Evolutionary conservation across 1,140 invertebrate species (phyloP).

Genomic region (Drosophila grimshawi): DNA sequence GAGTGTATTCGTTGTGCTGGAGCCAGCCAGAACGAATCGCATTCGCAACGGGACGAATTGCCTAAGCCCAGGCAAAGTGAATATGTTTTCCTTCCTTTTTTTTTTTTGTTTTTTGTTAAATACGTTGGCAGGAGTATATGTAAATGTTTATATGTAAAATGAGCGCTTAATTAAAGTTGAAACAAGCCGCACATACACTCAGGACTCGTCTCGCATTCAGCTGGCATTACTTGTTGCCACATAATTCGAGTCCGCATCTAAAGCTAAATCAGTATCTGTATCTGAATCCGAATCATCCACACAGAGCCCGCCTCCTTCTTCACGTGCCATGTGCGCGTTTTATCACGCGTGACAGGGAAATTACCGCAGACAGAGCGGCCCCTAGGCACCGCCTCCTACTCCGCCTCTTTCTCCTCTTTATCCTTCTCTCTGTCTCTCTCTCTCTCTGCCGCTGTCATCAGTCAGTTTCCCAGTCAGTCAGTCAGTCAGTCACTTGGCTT

Average conservation of each 20-base stretch:
- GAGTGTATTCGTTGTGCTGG: constrained; percentile 5
- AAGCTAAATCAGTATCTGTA: too few species aligned
- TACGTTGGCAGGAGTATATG: not conserved
- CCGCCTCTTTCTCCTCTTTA: not conserved
- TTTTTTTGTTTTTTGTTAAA: constrained; percentile 40
- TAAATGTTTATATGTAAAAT: constrained; percentile 5
- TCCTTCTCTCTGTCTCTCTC: not conserved
- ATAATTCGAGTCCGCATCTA: not conserved
- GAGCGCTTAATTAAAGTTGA: constrained; percentile 74
- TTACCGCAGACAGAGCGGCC: constrained; percentile 45
- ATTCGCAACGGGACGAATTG: constrained; percentile 66
- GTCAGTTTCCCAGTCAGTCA: constrained; percentile 37
- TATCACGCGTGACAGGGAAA: constrained; percentile 73
- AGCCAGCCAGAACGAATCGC: constrained; percentile 63
- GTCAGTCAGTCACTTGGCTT: constrained; percentile 36
- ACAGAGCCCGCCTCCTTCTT: constrained; percentile 24
- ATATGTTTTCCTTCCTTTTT: constrained; percentile 50
- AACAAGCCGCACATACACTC: constrained; percentile 71
- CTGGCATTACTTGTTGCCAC: constrained; percentile 35
- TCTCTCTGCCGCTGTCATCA: constrained; percentile 41
- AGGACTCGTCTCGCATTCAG: constrained; percentile 39
- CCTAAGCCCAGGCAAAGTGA: constrained; percentile 19
- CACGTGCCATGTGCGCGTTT: constrained; percentile 67
- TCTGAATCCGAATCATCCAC: not conserved
- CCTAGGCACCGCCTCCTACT: constrained; percentile 9